Percentiles rank a stretch among this genome's conserved stretches.
phyloP scores from a whole-genome alignment of 1,140 invertebrate species.

The Temnothorax longispinosus region DNA sequence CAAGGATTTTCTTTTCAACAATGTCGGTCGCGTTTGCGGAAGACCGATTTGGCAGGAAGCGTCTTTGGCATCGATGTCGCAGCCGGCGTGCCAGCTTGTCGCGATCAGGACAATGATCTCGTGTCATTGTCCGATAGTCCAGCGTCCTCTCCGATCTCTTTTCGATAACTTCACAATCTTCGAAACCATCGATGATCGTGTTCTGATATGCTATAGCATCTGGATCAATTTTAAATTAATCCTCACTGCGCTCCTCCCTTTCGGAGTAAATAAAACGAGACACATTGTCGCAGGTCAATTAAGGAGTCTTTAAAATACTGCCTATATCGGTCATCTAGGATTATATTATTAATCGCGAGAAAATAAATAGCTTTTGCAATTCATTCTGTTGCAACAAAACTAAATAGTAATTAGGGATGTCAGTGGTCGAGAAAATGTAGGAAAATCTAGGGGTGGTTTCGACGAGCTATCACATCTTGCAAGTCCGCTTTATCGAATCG shows the following conservation, averaged over 20 bases:
- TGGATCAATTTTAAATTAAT: conserved; percentile 12
- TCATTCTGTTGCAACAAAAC: not conserved
- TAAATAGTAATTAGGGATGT: not conserved
- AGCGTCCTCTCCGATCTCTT: conserved; percentile 40
- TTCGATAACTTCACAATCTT: conserved; percentile 52
- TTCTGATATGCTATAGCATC: not conserved
- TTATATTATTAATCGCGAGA: not conserved
- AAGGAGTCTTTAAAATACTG: not conserved
- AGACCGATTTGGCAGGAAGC: conserved; percentile 67
- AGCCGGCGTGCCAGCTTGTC: conserved; percentile 66
- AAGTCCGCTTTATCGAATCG: not conserved
- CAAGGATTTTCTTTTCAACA: conserved; percentile 47
- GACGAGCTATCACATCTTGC: not conserved
- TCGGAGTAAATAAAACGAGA: not conserved
- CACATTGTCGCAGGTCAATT: not conserved
- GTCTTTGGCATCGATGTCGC: conserved; percentile 61
- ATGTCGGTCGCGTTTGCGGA: conserved; percentile 51
- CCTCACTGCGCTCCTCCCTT: not conserved
- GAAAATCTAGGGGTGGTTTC: not conserved
- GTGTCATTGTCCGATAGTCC: conserved; percentile 34
- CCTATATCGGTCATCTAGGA: not conserved
- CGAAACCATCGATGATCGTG: conserved; percentile 32
- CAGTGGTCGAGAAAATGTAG: not conserved
- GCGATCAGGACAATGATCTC: conserved; percentile 72
- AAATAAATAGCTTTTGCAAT: conserved; percentile 13